These are phyloP conservation scores for Notospermus geniculatus DNA, from an alignment of 1,140 invertebrate genomes.

Conservation along the genomic window DNA sequence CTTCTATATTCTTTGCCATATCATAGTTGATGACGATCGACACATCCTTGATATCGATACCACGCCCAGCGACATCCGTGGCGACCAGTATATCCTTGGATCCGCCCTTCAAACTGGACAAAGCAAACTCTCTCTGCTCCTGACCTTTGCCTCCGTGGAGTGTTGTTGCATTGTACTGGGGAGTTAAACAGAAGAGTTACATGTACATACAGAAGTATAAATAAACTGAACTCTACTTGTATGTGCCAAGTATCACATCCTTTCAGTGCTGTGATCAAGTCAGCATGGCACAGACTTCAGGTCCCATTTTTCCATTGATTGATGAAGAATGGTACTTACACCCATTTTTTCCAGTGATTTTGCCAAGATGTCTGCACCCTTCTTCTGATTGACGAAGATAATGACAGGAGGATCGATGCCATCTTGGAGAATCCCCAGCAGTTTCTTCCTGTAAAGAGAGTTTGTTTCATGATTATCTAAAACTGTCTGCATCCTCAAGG, in stretches of 20 bases:
- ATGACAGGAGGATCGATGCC: conserved; percentile 96
- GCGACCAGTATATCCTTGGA: conserved; percentile 97
- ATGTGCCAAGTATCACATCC: no score
- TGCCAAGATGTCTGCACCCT: conserved; percentile 96
- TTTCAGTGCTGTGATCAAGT: no score
- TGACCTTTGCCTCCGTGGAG: conserved; percentile 99
- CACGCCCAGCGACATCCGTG: conserved; percentile 98
- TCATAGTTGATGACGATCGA: conserved; percentile 99
- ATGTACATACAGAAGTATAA: no score
- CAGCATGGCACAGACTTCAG: no score
- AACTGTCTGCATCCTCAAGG: no score
- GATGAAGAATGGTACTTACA: conserved; percentile 57
- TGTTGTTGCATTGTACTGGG: conserved; percentile 88
- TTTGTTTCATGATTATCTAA: no score
- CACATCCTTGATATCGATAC: conserved; percentile 99
- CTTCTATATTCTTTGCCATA: conserved; percentile 98
- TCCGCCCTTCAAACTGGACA: conserved; percentile 91
- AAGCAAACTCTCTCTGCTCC: conserved; percentile 97
- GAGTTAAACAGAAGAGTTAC: conserved; percentile 16
- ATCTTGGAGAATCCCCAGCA: conserved; percentile 61
- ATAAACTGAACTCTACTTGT: no score
- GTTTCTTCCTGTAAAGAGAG: conserved; percentile 58
- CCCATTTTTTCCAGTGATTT: conserved; percentile 96
- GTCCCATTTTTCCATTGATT: no score
- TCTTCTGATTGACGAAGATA: conserved; percentile 99